Conservation (phyloP, 2,797 vertebrate genomes). For the Leptodactylus fallax region DNA sequence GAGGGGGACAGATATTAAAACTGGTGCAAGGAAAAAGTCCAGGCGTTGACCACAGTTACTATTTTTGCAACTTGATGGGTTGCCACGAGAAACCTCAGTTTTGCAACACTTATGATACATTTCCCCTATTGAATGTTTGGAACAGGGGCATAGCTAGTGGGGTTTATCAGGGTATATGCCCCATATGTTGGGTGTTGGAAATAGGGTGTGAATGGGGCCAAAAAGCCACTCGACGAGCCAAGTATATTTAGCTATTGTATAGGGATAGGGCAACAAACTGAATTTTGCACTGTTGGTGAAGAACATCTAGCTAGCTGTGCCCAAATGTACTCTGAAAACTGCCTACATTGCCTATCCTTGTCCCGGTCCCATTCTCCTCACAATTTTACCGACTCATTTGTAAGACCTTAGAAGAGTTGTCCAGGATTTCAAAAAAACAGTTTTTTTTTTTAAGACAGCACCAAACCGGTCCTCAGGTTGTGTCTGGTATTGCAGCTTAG, state of each 20-base stretch:
- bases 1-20: too few species aligned
- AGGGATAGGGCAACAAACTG: neutral
- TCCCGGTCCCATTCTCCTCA: neutral
- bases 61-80: too few species aligned
- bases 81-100: too few species aligned
- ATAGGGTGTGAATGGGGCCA: neutral
- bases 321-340: neutral
- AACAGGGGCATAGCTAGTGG: too few species aligned
- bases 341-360: neutral
- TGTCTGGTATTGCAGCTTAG: too few species aligned
- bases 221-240: neutral
- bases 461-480: neutral
- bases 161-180: too few species aligned
- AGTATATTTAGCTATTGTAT: neutral
- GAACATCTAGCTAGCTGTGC: neutral
- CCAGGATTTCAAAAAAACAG: neutral
- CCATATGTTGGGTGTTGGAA: neutral
- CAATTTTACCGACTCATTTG: constrained; percentile 34
- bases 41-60: too few species aligned
- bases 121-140: too few species aligned
- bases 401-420: constrained; percentile 63
- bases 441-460: neutral
- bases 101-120: too few species aligned
- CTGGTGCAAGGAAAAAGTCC: too few species aligned
- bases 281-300: neutral